Percentiles rank a stretch among this genome's conserved stretches.
Evolutionary conservation across 1,140 invertebrate genomes (phyloP).

Genomic region (Macrobrachium rosenbergii): DNA sequence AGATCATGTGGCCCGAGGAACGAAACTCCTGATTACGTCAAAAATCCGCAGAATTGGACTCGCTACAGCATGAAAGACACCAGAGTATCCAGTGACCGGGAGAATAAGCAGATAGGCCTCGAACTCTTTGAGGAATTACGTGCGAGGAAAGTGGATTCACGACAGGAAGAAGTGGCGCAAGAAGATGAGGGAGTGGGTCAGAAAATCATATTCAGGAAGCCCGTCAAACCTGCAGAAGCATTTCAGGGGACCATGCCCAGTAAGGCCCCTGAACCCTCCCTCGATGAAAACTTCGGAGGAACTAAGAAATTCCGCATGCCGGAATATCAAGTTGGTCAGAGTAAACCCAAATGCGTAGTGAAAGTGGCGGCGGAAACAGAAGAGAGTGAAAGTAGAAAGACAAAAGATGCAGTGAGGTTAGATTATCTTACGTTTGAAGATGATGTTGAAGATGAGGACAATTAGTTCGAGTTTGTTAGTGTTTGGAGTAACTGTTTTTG

Average conservation of each 20-base stretch:
- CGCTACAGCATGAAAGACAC: constrained; percentile 42
- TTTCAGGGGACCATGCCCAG: background rate
- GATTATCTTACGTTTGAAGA: constrained; percentile 50
- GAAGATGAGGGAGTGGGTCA: background rate
- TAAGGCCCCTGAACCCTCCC: background rate
- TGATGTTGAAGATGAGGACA: constrained; percentile 28
- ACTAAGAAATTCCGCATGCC: constrained; percentile 19
- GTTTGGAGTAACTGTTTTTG: too few species aligned
- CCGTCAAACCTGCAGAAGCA: background rate
- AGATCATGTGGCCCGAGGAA: constrained; percentile 21
- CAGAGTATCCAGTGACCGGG: constrained; percentile 33
- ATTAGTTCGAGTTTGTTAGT: too few species aligned
- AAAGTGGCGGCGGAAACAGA: background rate
- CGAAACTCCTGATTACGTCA: constrained; percentile 45
- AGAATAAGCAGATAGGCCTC: constrained; percentile 40
- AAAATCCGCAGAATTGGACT: constrained; percentile 52
- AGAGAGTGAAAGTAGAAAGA: background rate
- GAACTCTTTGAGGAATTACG: constrained; percentile 30
- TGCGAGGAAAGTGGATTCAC: background rate
- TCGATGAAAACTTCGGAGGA: constrained; percentile 6
- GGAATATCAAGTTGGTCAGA: constrained; percentile 47
- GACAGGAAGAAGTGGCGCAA: background rate
- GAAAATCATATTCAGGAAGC: constrained; percentile 52
- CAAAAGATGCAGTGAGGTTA: constrained; percentile 31
- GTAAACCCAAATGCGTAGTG: background rate